phyloP scores from a whole-genome alignment of 2,113 vertebrate genomes.

The Capra hircus region DNA sequence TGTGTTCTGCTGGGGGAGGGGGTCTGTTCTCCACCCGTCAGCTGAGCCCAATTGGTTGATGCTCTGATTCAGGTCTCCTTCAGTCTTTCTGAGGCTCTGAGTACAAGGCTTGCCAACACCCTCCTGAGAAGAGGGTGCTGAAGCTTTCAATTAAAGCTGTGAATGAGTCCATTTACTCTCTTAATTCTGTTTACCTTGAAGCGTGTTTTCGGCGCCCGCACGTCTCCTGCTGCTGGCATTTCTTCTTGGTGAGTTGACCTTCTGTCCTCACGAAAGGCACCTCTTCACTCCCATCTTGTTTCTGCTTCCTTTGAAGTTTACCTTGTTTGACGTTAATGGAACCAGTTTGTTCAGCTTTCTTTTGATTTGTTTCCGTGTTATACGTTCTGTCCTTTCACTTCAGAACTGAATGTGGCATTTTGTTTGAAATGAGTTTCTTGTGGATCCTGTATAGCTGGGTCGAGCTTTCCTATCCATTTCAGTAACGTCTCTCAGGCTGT shows the following conservation, averaged over 20 bases:
- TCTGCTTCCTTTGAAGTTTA: neutral
- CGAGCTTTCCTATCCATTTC: rapidly evolving
- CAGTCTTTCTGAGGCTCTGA: rapidly evolving
- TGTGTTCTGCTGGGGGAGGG: rapidly evolving
- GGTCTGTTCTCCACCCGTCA: rapidly evolving
- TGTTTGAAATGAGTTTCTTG: neutral
- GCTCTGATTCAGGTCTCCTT: rapidly evolving
- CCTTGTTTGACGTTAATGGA: neutral
- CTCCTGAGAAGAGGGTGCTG: rapidly evolving
- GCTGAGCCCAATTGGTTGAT: rapidly evolving
- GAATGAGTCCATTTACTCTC: too few species aligned
- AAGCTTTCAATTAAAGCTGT: rapidly evolving
- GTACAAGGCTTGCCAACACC: rapidly evolving
- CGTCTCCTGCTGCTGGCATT: rapidly evolving
- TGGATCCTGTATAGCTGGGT: rapidly evolving
- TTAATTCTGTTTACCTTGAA: too few species aligned
- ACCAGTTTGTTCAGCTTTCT: neutral
- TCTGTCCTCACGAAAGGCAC: neutral
- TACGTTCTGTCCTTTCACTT: rapidly evolving
- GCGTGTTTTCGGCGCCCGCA: rapidly evolving
- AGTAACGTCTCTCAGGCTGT: rapidly evolving
- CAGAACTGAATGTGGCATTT: neutral
- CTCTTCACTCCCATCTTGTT: neutral
- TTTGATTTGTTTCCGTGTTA: rapidly evolving
- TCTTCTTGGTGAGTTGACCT: neutral